Evolutionary conservation across 2,888 invertebrate genomes (phyloP).

Genomic region (Amorpha juglandis): DNA sequence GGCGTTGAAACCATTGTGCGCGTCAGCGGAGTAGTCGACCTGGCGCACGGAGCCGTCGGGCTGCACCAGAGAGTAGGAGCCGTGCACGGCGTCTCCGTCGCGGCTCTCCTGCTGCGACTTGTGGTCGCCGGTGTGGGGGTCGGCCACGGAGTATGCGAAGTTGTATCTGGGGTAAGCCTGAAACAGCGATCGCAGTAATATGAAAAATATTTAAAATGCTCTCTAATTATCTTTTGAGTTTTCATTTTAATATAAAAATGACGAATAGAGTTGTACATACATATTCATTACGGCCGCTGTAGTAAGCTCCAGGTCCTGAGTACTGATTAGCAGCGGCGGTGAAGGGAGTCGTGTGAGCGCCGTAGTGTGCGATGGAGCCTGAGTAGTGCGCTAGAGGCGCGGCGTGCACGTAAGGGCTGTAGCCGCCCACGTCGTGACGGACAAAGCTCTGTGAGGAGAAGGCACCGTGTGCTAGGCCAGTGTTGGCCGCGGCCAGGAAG

Average conservation of each 20-base stretch:
- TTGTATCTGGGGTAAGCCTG: slow-evolving; percentile 73
- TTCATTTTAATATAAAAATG: too few species aligned
- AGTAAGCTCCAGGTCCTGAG: slow-evolving; percentile 40
- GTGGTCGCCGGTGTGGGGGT: slow-evolving; percentile 84
- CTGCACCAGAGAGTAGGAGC: slow-evolving; percentile 84
- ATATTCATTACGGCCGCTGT: slow-evolving; percentile 46
- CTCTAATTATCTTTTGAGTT: too few species aligned
- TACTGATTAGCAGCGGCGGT: slow-evolving; percentile 29
- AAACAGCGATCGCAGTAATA: slow-evolving; percentile 14
- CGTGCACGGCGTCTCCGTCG: slow-evolving; percentile 83
- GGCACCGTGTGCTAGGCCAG: slow-evolving; percentile 48
- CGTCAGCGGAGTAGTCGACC: slow-evolving; percentile 76
- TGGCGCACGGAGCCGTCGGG: slow-evolving; percentile 80
- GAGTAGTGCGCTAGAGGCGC: slow-evolving; percentile 37
- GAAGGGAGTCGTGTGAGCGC: slow-evolving; percentile 33
- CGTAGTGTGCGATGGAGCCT: slow-evolving; percentile 35
- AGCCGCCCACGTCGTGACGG: slow-evolving; percentile 41
- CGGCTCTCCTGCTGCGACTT: slow-evolving; percentile 81
- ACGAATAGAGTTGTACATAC: slow-evolving; percentile 30
- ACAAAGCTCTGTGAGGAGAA: slow-evolving; percentile 31
- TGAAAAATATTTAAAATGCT: neutral
- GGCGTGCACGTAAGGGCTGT: slow-evolving; percentile 34
- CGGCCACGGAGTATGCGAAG: slow-evolving; percentile 81
- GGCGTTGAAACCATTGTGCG: slow-evolving; percentile 68
- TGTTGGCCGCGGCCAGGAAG: slow-evolving; percentile 57